Base-by-base conservation (phyloP, 2,888 invertebrate species). In the Plutella xylostella region DNA sequence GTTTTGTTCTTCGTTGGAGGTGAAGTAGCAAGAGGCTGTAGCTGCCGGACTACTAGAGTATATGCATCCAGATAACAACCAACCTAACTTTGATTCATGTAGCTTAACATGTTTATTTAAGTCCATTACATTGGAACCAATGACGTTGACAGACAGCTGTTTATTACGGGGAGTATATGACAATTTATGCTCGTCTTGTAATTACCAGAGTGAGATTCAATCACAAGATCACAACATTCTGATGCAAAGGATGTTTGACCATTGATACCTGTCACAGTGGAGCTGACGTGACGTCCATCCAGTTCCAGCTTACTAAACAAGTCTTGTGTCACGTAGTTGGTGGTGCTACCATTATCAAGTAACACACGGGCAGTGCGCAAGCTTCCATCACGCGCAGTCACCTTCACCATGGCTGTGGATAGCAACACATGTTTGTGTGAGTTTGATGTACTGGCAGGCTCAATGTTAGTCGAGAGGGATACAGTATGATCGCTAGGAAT, bases 11-110 rank as follows among this genome's bases (percentile, higher is more conserved):
- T 5, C 4, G 6, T 41, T 20, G 21, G 48, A 46, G 12, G 43
- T 45, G 37, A 48, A 48, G 25, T 53, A 46, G 33, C 50, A 51
- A n/a, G n/a, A n/a, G n/a, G n/a, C n/a, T n/a, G n/a, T n/a, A n/a
- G n/a, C n/a, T n/a, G n/a, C 11, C n/a, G 11, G 3, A n/a, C 11
- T 28, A n/a, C 11, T 28, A 3, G 28, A 28, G 9, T 28, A n/a
- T 28, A 28, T 28, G 28, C n/a, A 9, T 9, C 11, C 9, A 12
- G 11, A 28, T 9, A 9, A 12, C 9, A 28, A 12, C n/a, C n/a
- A 28, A 28, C n/a, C 2, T 28, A 9, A 6, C 11, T 28, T 9
- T 9, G 28, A n/a, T 12, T 28, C 28, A n/a, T 9, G 9, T 12
- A 12, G 28, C n/a, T 9, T 28, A n/a, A 28, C n/a, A n/a, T 28